These are phyloP conservation scores for Peromyscus polionotus DNA, from an alignment of 2,113 vertebrate genomes.

Conservation along the genomic window DNA sequence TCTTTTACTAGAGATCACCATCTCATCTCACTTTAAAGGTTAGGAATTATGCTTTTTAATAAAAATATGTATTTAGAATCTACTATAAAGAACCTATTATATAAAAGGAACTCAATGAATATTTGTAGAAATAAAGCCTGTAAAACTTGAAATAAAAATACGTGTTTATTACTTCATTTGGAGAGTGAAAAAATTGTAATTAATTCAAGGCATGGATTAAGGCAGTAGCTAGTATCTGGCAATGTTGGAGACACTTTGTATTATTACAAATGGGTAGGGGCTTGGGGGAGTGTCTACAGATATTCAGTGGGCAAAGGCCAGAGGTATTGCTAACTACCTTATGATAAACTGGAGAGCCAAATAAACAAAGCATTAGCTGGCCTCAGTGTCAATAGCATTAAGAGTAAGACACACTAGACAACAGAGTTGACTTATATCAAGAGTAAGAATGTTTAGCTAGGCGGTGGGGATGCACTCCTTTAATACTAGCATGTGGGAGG, in stretches of 20 bases:
- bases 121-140: conserved; percentile 23
- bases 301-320: not conserved
- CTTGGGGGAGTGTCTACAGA: accelerated
- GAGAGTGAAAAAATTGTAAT: not conserved
- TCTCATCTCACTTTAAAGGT: not conserved
- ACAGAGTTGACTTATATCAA: not conserved
- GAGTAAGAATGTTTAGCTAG: not conserved
- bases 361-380: conserved; percentile 33
- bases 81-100: not conserved
- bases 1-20: conserved; percentile 28
- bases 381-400: not conserved
- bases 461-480: not conserved
- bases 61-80: not conserved
- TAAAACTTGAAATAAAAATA: not conserved
- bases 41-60: not conserved
- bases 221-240: not conserved
- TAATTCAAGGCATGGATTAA: not conserved
- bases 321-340: not conserved
- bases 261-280: not conserved
- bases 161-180: not conserved
- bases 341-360: not conserved
- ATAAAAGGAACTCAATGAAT: conserved; percentile 21
- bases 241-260: conserved; percentile 18
- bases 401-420: not conserved
- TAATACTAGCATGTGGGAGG: not conserved